Evolutionary conservation across 2,888 invertebrate species (phyloP).

Genomic region (Xestia sexstrigata): DNA sequence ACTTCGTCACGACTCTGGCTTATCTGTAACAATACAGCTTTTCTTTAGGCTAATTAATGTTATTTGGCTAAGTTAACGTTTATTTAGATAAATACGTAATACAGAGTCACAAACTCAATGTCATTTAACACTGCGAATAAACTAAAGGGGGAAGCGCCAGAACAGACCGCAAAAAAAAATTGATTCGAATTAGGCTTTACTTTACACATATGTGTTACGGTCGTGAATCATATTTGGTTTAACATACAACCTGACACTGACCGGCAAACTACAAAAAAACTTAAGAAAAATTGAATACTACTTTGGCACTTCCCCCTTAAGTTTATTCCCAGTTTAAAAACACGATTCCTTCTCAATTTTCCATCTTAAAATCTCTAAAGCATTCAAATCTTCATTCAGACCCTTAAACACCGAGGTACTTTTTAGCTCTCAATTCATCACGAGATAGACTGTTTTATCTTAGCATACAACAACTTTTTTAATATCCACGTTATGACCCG

Average conservation of each 20-base stretch:
- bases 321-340: constrained; percentile 3
- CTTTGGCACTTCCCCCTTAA: neutral
- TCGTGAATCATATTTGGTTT: too few relatives aligned
- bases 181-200: too few relatives aligned
- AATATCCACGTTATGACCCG: constrained; percentile 65
- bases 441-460: constrained; percentile 53
- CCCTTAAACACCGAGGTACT: constrained; percentile 32
- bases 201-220: too few relatives aligned
- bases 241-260: too few relatives aligned
- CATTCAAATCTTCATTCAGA: constrained; percentile 29
- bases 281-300: too few relatives aligned
- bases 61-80: neutral
- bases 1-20: neutral
- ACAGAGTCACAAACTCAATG: neutral
- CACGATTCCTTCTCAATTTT: constrained; percentile 1
- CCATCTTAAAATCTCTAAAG: neutral
- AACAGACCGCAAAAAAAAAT: too few relatives aligned
- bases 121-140: neutral
- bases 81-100: neutral
- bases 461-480: constrained; percentile 64
- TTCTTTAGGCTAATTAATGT: neutral
- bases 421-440: constrained; percentile 37
- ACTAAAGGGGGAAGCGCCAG: too few relatives aligned
- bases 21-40: neutral
- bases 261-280: too few relatives aligned